Evolutionary conservation across 2,113 vertebrate genomes (phyloP), one percentile per base, ranked within the genome.

Genomic region (Eudyptes chrysolophus): DNA sequence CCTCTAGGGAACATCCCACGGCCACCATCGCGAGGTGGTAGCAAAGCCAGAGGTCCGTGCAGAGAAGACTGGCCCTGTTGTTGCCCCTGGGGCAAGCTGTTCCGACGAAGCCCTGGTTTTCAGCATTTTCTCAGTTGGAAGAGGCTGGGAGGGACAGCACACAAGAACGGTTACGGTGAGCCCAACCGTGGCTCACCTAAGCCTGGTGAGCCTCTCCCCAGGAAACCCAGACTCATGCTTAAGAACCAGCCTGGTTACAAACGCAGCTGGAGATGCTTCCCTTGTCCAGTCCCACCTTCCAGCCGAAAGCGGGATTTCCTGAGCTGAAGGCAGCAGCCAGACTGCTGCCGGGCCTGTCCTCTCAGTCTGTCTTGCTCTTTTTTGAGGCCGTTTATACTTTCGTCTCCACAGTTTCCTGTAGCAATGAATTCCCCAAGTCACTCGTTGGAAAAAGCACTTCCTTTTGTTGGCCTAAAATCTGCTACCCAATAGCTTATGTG

Each of bases 391-490:
- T 74, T 89, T 57, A 20, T 34, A 20, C 30, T 77, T 87, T 58
- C 0, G 51, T 81, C 72, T 84, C 95, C 48, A 49, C n/a, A 38
- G 30, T 36, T 94, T 84, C 84, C 96, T 94, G 87, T 7, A 92
- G 81, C 77, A 36, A 21, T 11, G 36, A 87, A 94, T 89, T 62
- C 87, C 76, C 83, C 75, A 76, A 77, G 66, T 19, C 75, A 79
- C 36, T 61, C 0, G 0, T 0, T 90, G 91, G 86, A 84, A 92
- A 80, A 87, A 92, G 16, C 55, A 94, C 75, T 94, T 94, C 94
- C 92, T 85, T 78, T 60, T n/a, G 60, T 32, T 92, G 94, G 86
- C 89, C 86, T 55, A 52, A 68, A 71, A 54, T 26, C 79, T 84
- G 49, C 86, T 77, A 16, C 71, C 90, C 90, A 90, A 49, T 52